Evolutionary conservation across 2,888 invertebrate genomes (phyloP).

Genomic region (Notocelia uddmanniana): DNA sequence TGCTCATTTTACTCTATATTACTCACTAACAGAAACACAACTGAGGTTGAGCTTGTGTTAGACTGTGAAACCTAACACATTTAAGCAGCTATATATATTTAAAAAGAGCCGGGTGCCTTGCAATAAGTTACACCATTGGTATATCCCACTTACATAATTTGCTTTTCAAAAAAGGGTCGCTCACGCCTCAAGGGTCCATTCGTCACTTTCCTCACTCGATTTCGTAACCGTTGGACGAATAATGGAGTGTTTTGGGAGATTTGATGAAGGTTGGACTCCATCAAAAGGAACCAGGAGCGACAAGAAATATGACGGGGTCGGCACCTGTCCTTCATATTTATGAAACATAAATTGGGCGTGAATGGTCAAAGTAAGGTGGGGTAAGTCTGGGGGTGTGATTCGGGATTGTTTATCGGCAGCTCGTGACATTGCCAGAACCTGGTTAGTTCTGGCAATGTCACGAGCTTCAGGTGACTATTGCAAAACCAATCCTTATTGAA

Average conservation of each 20-base stretch:
- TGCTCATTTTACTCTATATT: too few species aligned
- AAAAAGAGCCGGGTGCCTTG: not conserved
- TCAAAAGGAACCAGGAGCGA: constrained; percentile 15
- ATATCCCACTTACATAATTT: constrained; percentile 22
- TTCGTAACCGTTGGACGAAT: constrained; percentile 30
- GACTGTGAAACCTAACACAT: too few species aligned
- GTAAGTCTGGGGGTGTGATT: not conserved
- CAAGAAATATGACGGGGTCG: constrained; percentile 22
- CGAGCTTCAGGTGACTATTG: too few species aligned
- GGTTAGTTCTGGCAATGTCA: too few species aligned
- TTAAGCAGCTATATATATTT: too few species aligned
- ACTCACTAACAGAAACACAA: too few species aligned
- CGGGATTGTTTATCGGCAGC: not conserved
- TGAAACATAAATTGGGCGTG: constrained; percentile 15
- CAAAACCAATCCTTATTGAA: too few species aligned
- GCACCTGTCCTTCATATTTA: constrained; percentile 33
- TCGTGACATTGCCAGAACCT: not conserved
- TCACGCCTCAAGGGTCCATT: constrained; percentile 20
- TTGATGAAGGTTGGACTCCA: constrained; percentile 33
- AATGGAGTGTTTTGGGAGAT: constrained; percentile 34
- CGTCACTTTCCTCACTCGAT: constrained; percentile 32
- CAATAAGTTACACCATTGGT: constrained; percentile 20
- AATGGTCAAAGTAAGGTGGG: not conserved
- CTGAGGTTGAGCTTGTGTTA: too few species aligned
- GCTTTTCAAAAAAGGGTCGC: constrained; percentile 7